These are phyloP conservation scores for Plumapathes pennacea DNA, from an alignment of 92 coral and sea anemone species.

Conservation along the genomic window DNA sequence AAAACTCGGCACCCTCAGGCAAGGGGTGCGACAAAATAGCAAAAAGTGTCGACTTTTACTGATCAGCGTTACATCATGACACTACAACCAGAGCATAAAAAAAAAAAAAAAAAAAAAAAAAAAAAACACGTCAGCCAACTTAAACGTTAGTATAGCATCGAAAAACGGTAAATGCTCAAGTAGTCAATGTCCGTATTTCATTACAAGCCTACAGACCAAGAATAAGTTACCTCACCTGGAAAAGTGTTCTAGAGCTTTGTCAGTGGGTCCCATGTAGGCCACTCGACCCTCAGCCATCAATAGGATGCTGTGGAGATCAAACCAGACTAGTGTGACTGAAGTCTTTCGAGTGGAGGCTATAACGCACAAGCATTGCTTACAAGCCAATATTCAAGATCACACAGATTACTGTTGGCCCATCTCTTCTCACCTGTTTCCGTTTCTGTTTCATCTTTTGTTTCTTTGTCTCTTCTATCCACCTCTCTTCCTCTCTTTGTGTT, in stretches of 20 bases:
- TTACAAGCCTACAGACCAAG: background rate
- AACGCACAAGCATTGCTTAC: background rate
- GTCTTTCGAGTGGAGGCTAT: too few species aligned
- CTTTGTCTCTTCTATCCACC: too few species aligned
- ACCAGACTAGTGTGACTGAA: too few species aligned
- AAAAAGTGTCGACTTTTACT: background rate
- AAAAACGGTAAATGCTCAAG: too few species aligned
- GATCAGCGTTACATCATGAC: too few species aligned
- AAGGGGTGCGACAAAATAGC: background rate
- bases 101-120: background rate
- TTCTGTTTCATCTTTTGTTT: too few species aligned
- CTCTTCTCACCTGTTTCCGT: too few species aligned
- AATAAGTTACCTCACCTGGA: conserved; percentile 36
- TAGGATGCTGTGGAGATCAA: conserved; percentile 51
- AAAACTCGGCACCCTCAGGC: background rate
- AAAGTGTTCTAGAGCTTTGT: conserved; percentile 65
- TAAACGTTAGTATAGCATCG: background rate
- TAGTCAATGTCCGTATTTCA: too few species aligned
- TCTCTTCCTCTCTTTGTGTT: too few species aligned
- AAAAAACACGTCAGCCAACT: background rate
- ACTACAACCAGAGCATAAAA: too few species aligned
- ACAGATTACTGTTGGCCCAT: background rate
- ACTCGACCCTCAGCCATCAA: conserved; percentile 84
- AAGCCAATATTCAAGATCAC: background rate
- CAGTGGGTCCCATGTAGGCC: conserved; percentile 71